Conservation (phyloP, 1,140 invertebrate genomes). For the Heliconius nattereri region DNA sequence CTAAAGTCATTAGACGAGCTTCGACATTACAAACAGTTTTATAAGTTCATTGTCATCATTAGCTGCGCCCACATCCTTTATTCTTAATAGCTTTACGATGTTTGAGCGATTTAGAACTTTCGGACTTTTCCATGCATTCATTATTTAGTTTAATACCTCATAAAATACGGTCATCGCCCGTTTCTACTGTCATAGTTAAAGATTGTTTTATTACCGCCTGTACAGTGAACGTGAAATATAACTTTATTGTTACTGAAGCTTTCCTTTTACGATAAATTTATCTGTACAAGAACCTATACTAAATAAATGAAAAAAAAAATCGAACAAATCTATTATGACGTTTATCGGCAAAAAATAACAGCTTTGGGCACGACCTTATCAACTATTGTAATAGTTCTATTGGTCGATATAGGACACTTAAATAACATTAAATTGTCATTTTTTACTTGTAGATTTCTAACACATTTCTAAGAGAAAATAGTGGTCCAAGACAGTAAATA, state of each 20-base stretch:
- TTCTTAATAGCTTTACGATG: conserved; percentile 35
- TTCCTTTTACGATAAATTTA: background rate
- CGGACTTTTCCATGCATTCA: conserved; percentile 31
- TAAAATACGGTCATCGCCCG: conserved; percentile 22
- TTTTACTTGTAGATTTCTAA: background rate
- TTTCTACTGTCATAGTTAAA: conserved; percentile 34
- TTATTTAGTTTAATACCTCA: conserved; percentile 37
- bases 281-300: background rate
- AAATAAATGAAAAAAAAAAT: no score
- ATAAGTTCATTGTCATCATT: conserved; percentile 39
- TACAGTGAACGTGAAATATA: conserved; percentile 32
- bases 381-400: no score
- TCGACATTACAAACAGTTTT: conserved; percentile 17
- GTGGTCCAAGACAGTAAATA: background rate
- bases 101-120: conserved; percentile 28
- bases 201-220: conserved; percentile 47
- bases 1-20: conserved; percentile 11
- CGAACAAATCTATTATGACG: no score
- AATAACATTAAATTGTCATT: no score
- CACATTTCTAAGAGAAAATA: background rate
- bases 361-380: no score
- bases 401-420: no score
- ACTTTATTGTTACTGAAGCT: conserved; percentile 51
- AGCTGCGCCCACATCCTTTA: conserved; percentile 30
- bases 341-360: no score